A percentile compares a stretch with the other conserved stretches of the same genome.
Conservation (phyloP, 30 jellyfish, hydroid and myxozoan species). For the Hydractinia echinata region DNA sequence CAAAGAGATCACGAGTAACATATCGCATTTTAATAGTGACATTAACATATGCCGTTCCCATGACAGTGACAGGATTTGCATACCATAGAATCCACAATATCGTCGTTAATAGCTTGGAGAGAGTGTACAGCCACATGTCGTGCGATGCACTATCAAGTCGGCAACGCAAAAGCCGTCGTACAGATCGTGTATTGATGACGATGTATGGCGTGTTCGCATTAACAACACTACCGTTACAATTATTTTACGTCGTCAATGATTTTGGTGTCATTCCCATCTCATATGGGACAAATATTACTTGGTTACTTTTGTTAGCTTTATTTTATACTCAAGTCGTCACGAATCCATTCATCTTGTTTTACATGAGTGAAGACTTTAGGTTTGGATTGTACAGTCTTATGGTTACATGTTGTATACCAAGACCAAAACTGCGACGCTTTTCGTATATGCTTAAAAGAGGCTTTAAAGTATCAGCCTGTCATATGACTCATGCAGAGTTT, state of each 20-base stretch:
- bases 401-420: neutral
- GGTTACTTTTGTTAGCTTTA: constrained; percentile 62
- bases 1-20: neutral
- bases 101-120: constrained; percentile 19
- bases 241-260: constrained; percentile 50
- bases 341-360: constrained; percentile 66
- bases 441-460: neutral
- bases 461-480: neutral
- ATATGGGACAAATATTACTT: constrained; percentile 20
- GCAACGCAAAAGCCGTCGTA: constrained; percentile 55
- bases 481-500: neutral
- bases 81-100: constrained; percentile 48
- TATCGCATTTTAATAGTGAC: constrained; percentile 43
- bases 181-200: constrained; percentile 57
- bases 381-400: constrained; percentile 22
- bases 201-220: constrained; percentile 47
- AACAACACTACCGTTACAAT: constrained; percentile 66
- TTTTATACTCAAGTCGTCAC: constrained; percentile 58
- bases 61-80: constrained; percentile 52
- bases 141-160: constrained; percentile 23
- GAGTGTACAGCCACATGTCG: constrained; percentile 17
- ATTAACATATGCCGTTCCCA: constrained; percentile 60
- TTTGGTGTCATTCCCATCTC: constrained; percentile 31
- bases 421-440: constrained; percentile 1
- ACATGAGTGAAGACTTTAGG: constrained; percentile 75